Base-by-base conservation (phyloP, 2,888 invertebrate species). In the Phorcus lineatus region DNA sequence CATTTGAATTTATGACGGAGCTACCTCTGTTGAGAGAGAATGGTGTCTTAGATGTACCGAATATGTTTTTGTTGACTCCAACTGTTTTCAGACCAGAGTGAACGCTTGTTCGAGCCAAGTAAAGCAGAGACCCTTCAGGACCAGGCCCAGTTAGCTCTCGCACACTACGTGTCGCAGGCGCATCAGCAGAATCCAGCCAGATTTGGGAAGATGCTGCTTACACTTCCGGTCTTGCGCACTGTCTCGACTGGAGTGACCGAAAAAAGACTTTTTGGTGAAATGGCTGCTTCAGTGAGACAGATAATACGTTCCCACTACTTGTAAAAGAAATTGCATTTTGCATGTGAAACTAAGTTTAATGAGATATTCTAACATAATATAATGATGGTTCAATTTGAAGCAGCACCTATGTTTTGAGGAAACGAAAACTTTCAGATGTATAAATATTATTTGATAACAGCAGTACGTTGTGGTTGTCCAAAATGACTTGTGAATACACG, bases 111-210 rank as follows among this genome's bases (percentile, higher is more conserved):
- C 11, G 84, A 87, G 52, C 70, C 74, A 16, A 78, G 57, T 13
- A 84, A 82, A 55, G 80, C 84, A 17, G 86, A 87, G 40, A 79
- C 83, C 0, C 79, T 86, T 1, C 86, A 84, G 77, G 88, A 88
- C 66, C 88, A 88, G 66, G 83, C 86, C 9, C 88, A 88, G 76
- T 79, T 88, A 16, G 84, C 88, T 0, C 83, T 88, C 19, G 86
- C 85, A 31, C 88, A 86, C 78, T 88, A 88, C 83, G 85, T 85
- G n/a, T 78, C 82, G 24, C 84, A 86, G 67, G 66, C 78, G 2
- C 81, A 83, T 24, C 83, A 82, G 13, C 82, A 84, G 54, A 84
- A 81, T 66, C 86, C 85, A 1, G 85, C 87, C 0, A 77, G 86
- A 31, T 87, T 87, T 77, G 86, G 86, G 40, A 86, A 86, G 53